These are phyloP conservation scores for Amblyjoppa fuscipennis DNA, from an alignment of 2,888 invertebrate genomes.

Conservation along the genomic window DNA sequence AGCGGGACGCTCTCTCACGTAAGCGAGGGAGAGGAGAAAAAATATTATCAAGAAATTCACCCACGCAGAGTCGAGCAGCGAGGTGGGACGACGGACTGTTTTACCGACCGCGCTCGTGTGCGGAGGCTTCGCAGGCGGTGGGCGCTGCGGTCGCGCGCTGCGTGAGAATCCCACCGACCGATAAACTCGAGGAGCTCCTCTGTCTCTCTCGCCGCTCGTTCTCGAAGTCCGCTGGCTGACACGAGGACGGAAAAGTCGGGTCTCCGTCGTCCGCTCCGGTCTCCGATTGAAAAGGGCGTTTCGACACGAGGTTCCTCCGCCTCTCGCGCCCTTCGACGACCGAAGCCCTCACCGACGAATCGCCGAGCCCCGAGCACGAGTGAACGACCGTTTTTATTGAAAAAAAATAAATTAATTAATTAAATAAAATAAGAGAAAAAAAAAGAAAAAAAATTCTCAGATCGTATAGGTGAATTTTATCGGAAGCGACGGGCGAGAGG, in stretches of 20 bases:
- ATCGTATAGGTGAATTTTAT: background rate
- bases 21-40: constrained; percentile 4
- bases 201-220: constrained; percentile 25
- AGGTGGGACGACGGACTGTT: constrained; percentile 32
- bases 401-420: background rate
- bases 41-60: constrained; percentile 18
- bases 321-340: background rate
- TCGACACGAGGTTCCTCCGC: constrained; percentile 31
- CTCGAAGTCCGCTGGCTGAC: constrained; percentile 64
- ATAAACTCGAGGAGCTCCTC: constrained; percentile 41
- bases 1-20: background rate
- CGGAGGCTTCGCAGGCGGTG: constrained; percentile 20
- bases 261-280: constrained; percentile 48
- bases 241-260: constrained; percentile 66
- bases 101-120: constrained; percentile 47
- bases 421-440: no score
- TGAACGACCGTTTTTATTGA: background rate
- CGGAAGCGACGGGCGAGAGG: background rate
- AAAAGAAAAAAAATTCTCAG: background rate
- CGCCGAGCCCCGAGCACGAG: background rate
- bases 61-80: constrained; percentile 6
- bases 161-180: constrained; percentile 45
- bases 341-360: background rate
- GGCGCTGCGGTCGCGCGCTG: constrained; percentile 33
- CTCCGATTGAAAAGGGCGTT: constrained; percentile 58